Base-by-base conservation (phyloP, 2,797 vertebrate genomes). In the Girardinus metallicus region DNA sequence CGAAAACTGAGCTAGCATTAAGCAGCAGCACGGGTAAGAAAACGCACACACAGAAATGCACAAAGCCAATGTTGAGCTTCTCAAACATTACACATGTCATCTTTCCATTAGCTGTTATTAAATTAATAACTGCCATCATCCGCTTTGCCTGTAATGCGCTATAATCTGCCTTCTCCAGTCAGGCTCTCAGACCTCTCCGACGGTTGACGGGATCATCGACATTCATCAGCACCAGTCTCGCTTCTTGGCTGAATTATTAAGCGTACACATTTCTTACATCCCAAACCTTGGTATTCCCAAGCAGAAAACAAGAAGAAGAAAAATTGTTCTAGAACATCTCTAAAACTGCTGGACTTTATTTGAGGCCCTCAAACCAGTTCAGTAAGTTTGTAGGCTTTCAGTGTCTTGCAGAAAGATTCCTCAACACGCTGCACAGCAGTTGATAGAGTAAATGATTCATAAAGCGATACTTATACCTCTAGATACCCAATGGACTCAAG, bases 51-150 rank as follows among this genome's bases (percentile, higher is more conserved):
- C 29, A 66, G 49, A 51, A 31, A 83, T 74, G 76, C 74, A 49
- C 77, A 83, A 74, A 72, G 74, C 51, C 75, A 43, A 39, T 2
- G 3, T 47, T 62, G 79, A 76, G 51, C 53, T 76, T 79, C 83
- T 85, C 76, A 75, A 55, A 79, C 53, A 55, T 80, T 71, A 46
- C 78, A 87, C 74, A 55, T 60, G 43, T 64, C 49, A 79, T 82
- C 75, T 79, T 86, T 88, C 81, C 80, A 88, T 91, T 91, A 90
- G 81, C 85, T 43, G 74, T 84, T 84, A 83, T 93, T 86, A 83
- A 91, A 91, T 92, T 80, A 92, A 92, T 90, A 89, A 86, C 77
- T 11, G 53, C 81, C 83, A 87, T 91, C 85, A 91, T 88, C 85
- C 86, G 88, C 89, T 89, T 87, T 85, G 79, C 73, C 55, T 75